phyloP scores from a whole-genome alignment of 2,113 vertebrate species.

The Amblyopsis rosae region DNA sequence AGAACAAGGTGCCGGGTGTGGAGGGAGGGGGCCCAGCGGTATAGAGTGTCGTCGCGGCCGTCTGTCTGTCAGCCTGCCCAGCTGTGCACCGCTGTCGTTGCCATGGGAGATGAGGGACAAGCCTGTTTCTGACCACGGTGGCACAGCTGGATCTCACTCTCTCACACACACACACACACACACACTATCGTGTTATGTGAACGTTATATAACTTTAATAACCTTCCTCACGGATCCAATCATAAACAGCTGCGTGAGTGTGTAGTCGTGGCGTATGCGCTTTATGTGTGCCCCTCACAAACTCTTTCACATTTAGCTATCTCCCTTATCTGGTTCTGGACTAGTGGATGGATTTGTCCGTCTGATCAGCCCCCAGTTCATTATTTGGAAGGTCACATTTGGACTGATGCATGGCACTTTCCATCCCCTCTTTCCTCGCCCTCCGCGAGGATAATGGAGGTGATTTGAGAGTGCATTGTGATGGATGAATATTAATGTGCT shows the following conservation, averaged over 20 bases:
- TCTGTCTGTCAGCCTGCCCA: neutral
- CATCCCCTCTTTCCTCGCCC: neutral
- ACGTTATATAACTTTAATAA: slow-evolving; percentile 3
- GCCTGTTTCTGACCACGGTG: neutral
- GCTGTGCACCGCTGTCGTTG: neutral
- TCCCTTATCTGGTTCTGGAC: neutral
- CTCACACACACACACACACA: slow-evolving; percentile 2
- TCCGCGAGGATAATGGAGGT: neutral
- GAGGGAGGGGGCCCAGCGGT: neutral
- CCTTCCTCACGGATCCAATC: neutral
- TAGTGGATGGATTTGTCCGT: neutral
- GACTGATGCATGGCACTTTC: neutral
- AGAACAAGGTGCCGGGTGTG: neutral
- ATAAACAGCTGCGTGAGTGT: slow-evolving; percentile 10
- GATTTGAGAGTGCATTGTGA: slow-evolving; percentile 1
- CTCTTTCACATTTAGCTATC: neutral
- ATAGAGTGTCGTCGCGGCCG: neutral
- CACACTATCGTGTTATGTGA: slow-evolving; percentile 4
- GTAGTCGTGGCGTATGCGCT: neutral
- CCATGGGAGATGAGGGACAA: neutral
- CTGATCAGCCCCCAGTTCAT: slow-evolving; percentile 9
- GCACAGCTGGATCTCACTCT: slow-evolving; percentile 32
- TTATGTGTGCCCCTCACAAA: neutral
- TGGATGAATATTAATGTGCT: slow-evolving; percentile 26
- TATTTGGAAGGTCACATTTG: slow-evolving; percentile 25